Evolutionary conservation across 1,140 invertebrate genomes (phyloP).

Genomic region (Drosophila sp.): DNA sequence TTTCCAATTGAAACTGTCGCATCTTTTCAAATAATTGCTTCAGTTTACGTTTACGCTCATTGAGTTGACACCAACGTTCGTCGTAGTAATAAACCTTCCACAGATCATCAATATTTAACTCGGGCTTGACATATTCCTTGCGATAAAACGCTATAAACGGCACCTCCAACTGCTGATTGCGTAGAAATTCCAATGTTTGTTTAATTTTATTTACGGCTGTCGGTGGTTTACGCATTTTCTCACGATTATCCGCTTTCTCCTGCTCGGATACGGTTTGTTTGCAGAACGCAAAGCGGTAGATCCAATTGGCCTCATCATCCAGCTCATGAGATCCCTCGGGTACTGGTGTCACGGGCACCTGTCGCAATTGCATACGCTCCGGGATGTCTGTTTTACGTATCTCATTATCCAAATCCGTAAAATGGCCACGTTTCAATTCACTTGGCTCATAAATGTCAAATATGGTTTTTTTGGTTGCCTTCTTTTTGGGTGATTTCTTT

Average conservation of each 20-base stretch:
- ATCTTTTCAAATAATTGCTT: conserved; percentile 95
- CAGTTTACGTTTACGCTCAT: conserved; percentile 94
- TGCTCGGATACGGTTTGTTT: conserved; percentile 92
- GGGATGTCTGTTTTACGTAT: conserved; percentile 95
- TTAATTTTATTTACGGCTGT: conserved; percentile 93
- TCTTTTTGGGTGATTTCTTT: conserved; percentile 92
- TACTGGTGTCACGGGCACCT: conserved; percentile 93
- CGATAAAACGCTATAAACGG: conserved; percentile 99
- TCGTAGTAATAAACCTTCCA: conserved; percentile 99
- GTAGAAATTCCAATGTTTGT: conserved; percentile 97
- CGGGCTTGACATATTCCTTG: conserved; percentile 98
- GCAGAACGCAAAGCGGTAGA: conserved; percentile 96
- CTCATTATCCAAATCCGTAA: conserved; percentile 97
- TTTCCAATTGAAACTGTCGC: conserved; percentile 95
- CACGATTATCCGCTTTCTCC: conserved; percentile 85
- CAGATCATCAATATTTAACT: conserved; percentile 97
- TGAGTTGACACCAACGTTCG: conserved; percentile 97
- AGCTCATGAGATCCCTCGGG: conserved; percentile 94
- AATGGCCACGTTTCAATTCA: conserved; percentile 97
- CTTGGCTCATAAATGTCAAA: conserved; percentile 98
- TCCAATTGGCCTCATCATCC: conserved; percentile 98
- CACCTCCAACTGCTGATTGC: conserved; percentile 97
- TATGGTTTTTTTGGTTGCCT: conserved; percentile 94
- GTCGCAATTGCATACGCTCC: conserved; percentile 95
- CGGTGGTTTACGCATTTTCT: conserved; percentile 80